phyloP scores from a whole-genome alignment of 1,140 invertebrate species.

The Drosophila biarmipes region DNA sequence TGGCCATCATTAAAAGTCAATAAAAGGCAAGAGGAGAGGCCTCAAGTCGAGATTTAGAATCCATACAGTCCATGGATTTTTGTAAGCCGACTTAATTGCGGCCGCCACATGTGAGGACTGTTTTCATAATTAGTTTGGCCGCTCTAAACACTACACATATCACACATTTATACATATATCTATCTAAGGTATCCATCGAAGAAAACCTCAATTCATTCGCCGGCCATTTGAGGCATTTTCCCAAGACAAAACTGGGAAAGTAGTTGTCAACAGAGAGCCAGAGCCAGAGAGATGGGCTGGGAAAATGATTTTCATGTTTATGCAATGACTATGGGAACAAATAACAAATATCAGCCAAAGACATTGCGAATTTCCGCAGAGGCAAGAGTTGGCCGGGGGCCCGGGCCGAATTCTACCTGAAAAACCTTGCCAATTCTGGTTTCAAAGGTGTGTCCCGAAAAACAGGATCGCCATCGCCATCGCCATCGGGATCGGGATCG shows the following conservation, averaged over 20 bases:
- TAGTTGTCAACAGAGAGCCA: constrained; percentile 10
- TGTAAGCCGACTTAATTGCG: constrained; percentile 40
- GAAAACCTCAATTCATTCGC: constrained; percentile 30
- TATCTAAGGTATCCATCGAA: no score
- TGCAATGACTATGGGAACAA: constrained; percentile 36
- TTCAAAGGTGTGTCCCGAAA: constrained; percentile 48
- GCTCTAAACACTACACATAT: constrained; percentile 14
- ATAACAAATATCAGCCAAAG: constrained; percentile 28
- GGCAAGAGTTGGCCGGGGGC: not conserved
- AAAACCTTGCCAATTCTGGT: constrained; percentile 30
- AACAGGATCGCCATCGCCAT: constrained; percentile 60
- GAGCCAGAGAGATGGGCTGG: constrained; percentile 15
- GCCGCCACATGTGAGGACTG: constrained; percentile 35
- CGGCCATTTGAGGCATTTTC: constrained; percentile 63
- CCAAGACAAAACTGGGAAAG: constrained; percentile 50
- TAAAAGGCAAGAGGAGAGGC: constrained; percentile 43
- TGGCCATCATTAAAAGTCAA: constrained; percentile 78
- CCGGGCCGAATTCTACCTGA: constrained; percentile 41
- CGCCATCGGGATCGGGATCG: constrained; percentile 6
- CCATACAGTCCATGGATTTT: constrained; percentile 40
- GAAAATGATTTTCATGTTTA: constrained; percentile 36
- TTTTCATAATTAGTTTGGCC: constrained; percentile 74
- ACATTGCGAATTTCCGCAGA: constrained; percentile 9
- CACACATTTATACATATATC: no score
- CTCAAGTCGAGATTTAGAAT: constrained; percentile 27